Base-by-base conservation (phyloP, 1,140 invertebrate species). In the Uloborus diversus region DNA sequence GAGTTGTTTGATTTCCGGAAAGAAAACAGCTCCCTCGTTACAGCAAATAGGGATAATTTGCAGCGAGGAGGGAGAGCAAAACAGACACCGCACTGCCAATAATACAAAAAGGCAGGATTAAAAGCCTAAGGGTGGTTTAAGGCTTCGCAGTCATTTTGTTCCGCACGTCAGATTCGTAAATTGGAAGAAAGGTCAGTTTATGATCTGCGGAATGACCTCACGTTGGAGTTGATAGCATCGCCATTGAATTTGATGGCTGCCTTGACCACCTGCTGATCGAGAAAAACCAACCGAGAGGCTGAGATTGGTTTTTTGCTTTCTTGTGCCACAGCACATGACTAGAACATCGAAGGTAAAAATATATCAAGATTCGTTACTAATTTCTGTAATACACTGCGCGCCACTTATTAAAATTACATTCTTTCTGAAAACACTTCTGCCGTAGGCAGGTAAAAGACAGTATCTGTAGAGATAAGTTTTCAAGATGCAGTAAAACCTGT, bases 191-290 rank as follows among this genome's bases (percentile, higher is more conserved):
- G 25, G 57, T 53, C 71, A 33, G 59, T 75, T 75, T 75, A 75
- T 75, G 71, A 75, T 64, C 59, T 61, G 56, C 14, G 37, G 57
- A 73, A 61, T 61, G 69, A 73, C 69, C 69, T 73, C 69, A 73
- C 69, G 56, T 73, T 73, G 56, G 35, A 47, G 56, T 30, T 73
- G 71, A 75, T 75, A 59, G 23, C 56, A 57, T 17, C 30, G 59
- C 71, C 56, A 73, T 73, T 73, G 56, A 51, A 75, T 75, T 75
- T 75, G 59, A 75, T 64, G 59, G 64, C 51, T 42, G 56, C 57
- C 27, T n/a, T 49, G 35, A 59, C 37, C 70, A 73, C 70, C 70
- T 73, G 70, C 33, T 73, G 70, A 73, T 56, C 66, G 32, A 23
- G 57, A n/a, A 42, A 7, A 7, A 9, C 37, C 9, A 9, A 42